Percentiles rank a stretch among this genome's conserved stretches.
Conservation (phyloP, 1,140 invertebrate species). For the Drosophila sucinea region DNA sequence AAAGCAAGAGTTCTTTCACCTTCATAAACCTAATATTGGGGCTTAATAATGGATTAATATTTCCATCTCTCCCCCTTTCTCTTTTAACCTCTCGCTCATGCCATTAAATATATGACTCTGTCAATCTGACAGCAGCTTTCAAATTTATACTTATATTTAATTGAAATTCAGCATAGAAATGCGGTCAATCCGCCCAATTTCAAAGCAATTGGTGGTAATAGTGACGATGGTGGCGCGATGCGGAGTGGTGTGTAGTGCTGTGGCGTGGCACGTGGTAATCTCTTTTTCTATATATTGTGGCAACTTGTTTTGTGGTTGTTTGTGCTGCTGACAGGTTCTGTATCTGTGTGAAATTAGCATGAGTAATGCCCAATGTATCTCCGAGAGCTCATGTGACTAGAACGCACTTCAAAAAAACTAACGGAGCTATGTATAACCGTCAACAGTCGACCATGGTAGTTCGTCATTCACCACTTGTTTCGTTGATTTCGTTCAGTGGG, state of each 20-base stretch:
- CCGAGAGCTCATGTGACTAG: background rate
- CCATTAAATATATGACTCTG: conserved; percentile 32
- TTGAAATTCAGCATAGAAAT: conserved; percentile 14
- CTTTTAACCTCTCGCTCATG: background rate
- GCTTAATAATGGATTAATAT: background rate
- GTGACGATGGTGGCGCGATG: background rate
- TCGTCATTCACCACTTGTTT: conserved; percentile 1
- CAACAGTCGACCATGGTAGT: no score
- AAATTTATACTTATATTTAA: conserved; percentile 12
- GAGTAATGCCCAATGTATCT: conserved; percentile 7
- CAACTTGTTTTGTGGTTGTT: conserved; percentile 2
- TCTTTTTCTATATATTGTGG: conserved; percentile 4
- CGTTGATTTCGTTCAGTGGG: conserved; percentile 3
- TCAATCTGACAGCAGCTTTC: conserved; percentile 9
- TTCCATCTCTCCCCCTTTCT: conserved; percentile 17
- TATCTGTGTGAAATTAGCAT: conserved; percentile 8
- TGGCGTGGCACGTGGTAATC: conserved; percentile 9
- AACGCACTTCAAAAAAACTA: conserved; percentile 8
- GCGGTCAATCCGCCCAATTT: conserved; percentile 12
- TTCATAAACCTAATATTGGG: conserved; percentile 25
- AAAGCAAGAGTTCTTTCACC: background rate
- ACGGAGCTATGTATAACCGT: background rate
- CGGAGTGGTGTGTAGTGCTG: background rate
- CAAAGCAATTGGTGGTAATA: conserved; percentile 9
- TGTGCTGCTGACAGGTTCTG: background rate